Evolutionary conservation across 2,113 vertebrate genomes (phyloP).

Genomic region (Cairina moschata): DNA sequence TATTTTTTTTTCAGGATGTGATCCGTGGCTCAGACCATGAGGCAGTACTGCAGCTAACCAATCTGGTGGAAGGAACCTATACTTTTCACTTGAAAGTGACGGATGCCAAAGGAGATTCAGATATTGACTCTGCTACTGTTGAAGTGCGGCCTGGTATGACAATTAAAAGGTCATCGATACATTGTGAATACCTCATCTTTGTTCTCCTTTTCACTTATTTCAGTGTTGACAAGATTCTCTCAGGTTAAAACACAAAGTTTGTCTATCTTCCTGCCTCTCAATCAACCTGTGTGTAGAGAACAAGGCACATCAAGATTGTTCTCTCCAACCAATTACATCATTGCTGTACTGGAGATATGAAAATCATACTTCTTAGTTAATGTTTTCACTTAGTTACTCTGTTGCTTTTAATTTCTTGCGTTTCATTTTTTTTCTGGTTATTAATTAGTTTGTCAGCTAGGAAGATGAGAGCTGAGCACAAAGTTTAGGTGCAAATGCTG

Average conservation of each 20-base stretch:
- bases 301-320: background rate
- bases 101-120: constrained; percentile 80
- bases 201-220: background rate
- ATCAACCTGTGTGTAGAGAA: background rate
- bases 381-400: background rate
- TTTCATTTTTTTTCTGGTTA: background rate
- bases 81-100: constrained; percentile 85
- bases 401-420: background rate
- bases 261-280: background rate
- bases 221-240: background rate
- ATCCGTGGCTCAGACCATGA: constrained; percentile 81
- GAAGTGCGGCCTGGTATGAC: constrained; percentile 89
- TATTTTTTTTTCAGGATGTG: constrained; percentile 79
- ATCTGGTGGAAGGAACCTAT: constrained; percentile 91
- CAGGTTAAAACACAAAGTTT: background rate
- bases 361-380: background rate
- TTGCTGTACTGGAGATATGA: background rate
- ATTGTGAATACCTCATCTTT: constrained; percentile 22
- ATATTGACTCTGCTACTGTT: constrained; percentile 83
- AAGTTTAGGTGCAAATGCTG: background rate
- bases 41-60: constrained; percentile 82
- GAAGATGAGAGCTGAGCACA: background rate
- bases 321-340: background rate
- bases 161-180: constrained; percentile 54
- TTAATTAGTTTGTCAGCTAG: background rate